These are phyloP conservation scores for Galagoides demidoff DNA, from an alignment of 2,797 vertebrate genomes.

Conservation along the genomic window DNA sequence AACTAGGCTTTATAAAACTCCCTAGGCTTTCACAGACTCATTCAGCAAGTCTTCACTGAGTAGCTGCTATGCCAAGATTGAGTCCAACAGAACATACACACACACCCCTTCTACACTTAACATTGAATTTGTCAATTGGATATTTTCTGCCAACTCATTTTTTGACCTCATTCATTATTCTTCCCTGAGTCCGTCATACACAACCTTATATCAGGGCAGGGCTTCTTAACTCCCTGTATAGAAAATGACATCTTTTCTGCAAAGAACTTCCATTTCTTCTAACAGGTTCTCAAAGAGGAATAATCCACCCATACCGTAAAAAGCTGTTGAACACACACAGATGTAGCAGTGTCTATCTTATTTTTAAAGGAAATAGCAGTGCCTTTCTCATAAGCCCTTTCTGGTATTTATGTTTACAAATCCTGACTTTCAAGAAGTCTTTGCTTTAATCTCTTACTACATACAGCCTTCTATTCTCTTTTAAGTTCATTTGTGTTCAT, in stretches of 20 bases:
- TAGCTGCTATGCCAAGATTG: not conserved
- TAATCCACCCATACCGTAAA: not conserved
- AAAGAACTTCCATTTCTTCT: conserved; percentile 15
- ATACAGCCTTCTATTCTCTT: not conserved
- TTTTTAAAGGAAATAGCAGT: not conserved
- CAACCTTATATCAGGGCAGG: not conserved
- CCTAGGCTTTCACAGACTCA: not conserved
- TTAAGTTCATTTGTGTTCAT: not conserved
- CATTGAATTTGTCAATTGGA: not conserved
- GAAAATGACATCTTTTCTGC: conserved; percentile 28
- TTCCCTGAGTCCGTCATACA: not conserved
- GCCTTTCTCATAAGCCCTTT: not conserved
- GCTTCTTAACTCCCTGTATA: not conserved
- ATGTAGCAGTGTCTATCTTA: not conserved
- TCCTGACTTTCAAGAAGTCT: not conserved
- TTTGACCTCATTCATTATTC: not conserved
- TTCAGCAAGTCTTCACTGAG: not conserved
- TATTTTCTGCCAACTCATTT: not conserved
- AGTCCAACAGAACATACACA: not conserved
- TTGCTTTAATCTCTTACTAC: not conserved
- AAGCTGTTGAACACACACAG: not conserved
- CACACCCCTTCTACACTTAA: not conserved
- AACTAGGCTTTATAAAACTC: too few relatives aligned
- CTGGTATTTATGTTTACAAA: not conserved
- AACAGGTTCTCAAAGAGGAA: conserved; percentile 4